phyloP scores from a whole-genome alignment of 1,140 invertebrate species.

The Drosophila pallidifrons region DNA sequence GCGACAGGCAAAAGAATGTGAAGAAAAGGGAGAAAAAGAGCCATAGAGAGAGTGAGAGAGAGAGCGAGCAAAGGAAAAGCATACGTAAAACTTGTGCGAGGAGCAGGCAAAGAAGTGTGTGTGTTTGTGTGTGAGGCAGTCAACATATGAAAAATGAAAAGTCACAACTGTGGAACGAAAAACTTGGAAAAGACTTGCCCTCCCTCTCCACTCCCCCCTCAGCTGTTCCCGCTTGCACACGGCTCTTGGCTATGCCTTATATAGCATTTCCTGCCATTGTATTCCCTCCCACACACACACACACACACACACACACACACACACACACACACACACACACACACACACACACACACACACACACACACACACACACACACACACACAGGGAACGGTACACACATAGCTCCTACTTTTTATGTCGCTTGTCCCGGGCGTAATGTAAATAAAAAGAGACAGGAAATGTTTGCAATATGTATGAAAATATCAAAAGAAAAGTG shows the following conservation, averaged over 20 bases:
- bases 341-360: conserved; percentile 40
- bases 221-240: conserved; percentile 21
- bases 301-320: conserved; percentile 36
- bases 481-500: conserved; percentile 41
- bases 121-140: conserved; percentile 52
- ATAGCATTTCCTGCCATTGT: conserved; percentile 46
- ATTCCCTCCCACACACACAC: conserved; percentile 37
- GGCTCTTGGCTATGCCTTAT: conserved; percentile 36
- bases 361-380: conserved; percentile 39
- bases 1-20: conserved; percentile 30
- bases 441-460: conserved; percentile 82
- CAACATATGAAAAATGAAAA: conserved; percentile 83
- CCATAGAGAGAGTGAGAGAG: conserved; percentile 6
- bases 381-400: conserved; percentile 19
- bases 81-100: conserved; percentile 39
- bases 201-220: conserved; percentile 27
- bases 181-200: conserved; percentile 23
- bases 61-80: conserved; percentile 21
- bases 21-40: conserved; percentile 3
- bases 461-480: conserved; percentile 70
- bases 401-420: conserved; percentile 67
- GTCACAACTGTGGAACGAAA: conserved; percentile 63
- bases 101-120: conserved; percentile 20
- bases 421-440: conserved; percentile 63
- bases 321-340: too few relatives aligned